Conservation (phyloP, 2,888 invertebrate genomes). For the Nomada flava region DNA sequence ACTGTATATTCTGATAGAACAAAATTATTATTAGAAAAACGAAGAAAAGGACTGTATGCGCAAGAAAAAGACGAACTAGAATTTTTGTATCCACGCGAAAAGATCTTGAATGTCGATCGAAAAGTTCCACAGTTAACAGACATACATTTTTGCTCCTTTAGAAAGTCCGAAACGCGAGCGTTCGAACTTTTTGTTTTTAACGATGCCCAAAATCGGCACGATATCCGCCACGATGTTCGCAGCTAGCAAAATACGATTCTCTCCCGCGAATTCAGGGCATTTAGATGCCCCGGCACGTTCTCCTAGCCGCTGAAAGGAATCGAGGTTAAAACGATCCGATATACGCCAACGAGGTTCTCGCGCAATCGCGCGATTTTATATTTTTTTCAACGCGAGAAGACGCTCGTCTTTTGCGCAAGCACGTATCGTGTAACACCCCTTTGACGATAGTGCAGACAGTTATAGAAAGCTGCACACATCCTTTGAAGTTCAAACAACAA, state of each 20-base stretch:
- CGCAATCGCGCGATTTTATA: constrained; percentile 55
- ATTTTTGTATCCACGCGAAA: too few relatives aligned
- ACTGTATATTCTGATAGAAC: too few relatives aligned
- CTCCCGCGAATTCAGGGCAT: constrained; percentile 22
- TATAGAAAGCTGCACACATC: too few relatives aligned
- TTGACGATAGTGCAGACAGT: constrained; percentile 1
- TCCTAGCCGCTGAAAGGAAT: constrained; percentile 51
- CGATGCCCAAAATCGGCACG: not conserved
- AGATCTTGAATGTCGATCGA: too few relatives aligned
- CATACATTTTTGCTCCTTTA: too few relatives aligned
- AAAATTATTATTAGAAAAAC: too few relatives aligned
- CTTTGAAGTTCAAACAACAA: too few relatives aligned
- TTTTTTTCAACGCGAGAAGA: constrained; percentile 46
- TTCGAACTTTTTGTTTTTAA: not conserved
- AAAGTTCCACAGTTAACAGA: too few relatives aligned
- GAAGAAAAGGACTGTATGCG: too few relatives aligned
- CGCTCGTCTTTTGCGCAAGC: constrained; percentile 58
- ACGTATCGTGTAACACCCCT: constrained; percentile 44
- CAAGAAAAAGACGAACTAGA: too few relatives aligned
- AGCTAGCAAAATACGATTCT: not conserved
- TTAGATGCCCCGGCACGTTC: constrained; percentile 51
- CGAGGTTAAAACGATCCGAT: constrained; percentile 62
- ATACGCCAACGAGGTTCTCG: constrained; percentile 52
- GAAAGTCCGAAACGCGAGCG: too few relatives aligned
- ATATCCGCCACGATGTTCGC: not conserved